A percentile compares a stretch with the other conserved stretches of the same genome.
phyloP scores from a whole-genome alignment of 2,888 invertebrate genomes.

The Ditula angustiorana region DNA sequence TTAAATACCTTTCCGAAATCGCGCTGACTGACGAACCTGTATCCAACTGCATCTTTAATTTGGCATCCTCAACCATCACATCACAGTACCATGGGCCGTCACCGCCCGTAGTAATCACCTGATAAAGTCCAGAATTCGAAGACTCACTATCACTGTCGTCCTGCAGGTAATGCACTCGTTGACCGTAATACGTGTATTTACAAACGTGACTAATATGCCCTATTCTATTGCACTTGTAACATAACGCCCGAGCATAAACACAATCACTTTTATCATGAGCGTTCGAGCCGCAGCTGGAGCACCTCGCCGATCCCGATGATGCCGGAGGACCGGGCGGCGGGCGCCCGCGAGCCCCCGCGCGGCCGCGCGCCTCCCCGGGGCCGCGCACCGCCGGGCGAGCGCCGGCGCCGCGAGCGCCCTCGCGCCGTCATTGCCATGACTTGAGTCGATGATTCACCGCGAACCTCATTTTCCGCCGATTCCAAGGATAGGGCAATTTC shows the following conservation, averaged over 20 bases:
- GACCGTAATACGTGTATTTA: not conserved
- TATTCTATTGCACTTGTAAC: not conserved
- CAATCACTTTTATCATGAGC: not conserved
- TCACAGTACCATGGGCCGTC: slow-evolving; percentile 21
- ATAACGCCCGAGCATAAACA: not conserved
- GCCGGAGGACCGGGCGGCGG: not conserved
- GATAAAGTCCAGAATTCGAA: not conserved
- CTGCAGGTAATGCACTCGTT: not conserved
- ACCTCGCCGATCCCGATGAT: not conserved
- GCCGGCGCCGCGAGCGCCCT: slow-evolving; percentile 3
- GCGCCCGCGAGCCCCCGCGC: not conserved
- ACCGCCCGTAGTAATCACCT: not conserved
- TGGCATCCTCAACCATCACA: slow-evolving; percentile 6
- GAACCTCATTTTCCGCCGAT: slow-evolving; percentile 17
- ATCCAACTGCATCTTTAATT: slow-evolving; percentile 28
- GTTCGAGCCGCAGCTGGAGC: not conserved
- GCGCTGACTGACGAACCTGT: slow-evolving; percentile 28
- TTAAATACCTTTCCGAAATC: slow-evolving; percentile 13
- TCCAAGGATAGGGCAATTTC: slow-evolving; percentile 24
- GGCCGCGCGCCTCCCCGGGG: not conserved
- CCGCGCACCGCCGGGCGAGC: not conserved
- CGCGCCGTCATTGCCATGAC: slow-evolving; percentile 12
- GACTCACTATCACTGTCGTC: not conserved
- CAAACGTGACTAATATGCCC: slow-evolving; percentile 3
- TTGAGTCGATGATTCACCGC: slow-evolving; percentile 1